Base-by-base conservation (phyloP, 2,888 invertebrate genomes). In the Platycheirus rosarum region DNA sequence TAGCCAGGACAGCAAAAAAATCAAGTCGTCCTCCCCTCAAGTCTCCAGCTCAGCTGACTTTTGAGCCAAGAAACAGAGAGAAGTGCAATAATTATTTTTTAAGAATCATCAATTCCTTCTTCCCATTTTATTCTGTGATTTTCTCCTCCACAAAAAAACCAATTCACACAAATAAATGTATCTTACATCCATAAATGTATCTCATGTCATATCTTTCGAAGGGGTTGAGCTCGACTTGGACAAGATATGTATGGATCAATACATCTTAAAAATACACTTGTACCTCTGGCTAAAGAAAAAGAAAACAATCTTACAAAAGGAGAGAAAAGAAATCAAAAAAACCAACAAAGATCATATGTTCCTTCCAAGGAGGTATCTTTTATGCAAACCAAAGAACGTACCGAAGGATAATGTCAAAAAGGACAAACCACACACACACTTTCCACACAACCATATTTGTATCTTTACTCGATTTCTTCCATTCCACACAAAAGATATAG, bases 331-430 rank as follows among this genome's bases (percentile, higher is more conserved):
- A 29, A 62, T 23, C 23, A 62, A 51, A 68, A 68, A 68, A 71
- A 82, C 26, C 66, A 82, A 82, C 82, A 82, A 77, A 82, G 77
- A 82, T 82, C 82, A 82, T 82, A 82, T 82, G 82, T 76, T 82
- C 69, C 63, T 53, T 55, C 51, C 51, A 62, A 68, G 66, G 65
- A 78, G 60, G 60, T 42, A 63, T 2, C 55, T 48, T 23, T 23
- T 23, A 23, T 23, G 23, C 23, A 32, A 32, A 8, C 6, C 29
- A 32, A 6, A 23, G 23, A 14, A 51, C 51, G 32, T 49, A 71
- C 60, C 63, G 73, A 78, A 80, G 80, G 80, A 80, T 66, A n/a
- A 62, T 66, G 51, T 68, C 71, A 71, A 82, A 82, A 82, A 82
- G 77, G 82, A 82, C 77, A 77, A 57, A 42, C 29, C 23, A 40